phyloP scores from a whole-genome alignment of 2,888 invertebrate genomes.

The Melipona bicolor region DNA sequence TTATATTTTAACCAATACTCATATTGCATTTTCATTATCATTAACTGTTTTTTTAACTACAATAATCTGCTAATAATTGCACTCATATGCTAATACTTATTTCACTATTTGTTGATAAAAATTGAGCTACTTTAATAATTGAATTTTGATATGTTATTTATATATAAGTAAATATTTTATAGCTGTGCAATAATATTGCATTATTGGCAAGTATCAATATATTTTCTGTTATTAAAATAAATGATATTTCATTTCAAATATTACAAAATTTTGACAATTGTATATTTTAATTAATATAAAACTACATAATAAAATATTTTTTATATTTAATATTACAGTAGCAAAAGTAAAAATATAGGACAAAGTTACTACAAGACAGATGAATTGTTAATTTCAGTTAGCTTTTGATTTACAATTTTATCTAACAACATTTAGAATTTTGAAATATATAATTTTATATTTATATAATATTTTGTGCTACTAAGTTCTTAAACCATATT shows the following conservation, averaged over 20 bases:
- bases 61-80: conserved; percentile 36
- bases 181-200: conserved; percentile 22
- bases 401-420: background rate
- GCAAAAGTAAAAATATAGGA: conserved; percentile 1
- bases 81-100: conserved; percentile 28
- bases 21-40: conserved; percentile 13
- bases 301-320: conserved; percentile 11
- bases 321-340: conserved; percentile 4
- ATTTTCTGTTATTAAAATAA: conserved; percentile 9
- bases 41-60: conserved; percentile 34
- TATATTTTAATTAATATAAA: conserved; percentile 13
- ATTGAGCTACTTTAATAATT: conserved; percentile 41
- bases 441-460: conserved; percentile 11
- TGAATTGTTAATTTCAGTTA: background rate
- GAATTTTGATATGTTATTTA: conserved; percentile 52
- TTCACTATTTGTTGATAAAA: conserved; percentile 34
- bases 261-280: conserved; percentile 3
- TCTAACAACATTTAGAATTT: background rate
- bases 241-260: conserved; percentile 2
- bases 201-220: conserved; percentile 45
- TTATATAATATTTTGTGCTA: conserved; percentile 33
- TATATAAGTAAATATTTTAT: conserved; percentile 29
- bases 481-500: conserved; percentile 24
- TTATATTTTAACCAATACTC: conserved; percentile 27
- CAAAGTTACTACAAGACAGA: conserved; percentile 13